A percentile compares a stretch with the other conserved stretches of the same genome.
Conservation (phyloP, 2,113 vertebrate species). For the Asarcornis scutulata region DNA sequence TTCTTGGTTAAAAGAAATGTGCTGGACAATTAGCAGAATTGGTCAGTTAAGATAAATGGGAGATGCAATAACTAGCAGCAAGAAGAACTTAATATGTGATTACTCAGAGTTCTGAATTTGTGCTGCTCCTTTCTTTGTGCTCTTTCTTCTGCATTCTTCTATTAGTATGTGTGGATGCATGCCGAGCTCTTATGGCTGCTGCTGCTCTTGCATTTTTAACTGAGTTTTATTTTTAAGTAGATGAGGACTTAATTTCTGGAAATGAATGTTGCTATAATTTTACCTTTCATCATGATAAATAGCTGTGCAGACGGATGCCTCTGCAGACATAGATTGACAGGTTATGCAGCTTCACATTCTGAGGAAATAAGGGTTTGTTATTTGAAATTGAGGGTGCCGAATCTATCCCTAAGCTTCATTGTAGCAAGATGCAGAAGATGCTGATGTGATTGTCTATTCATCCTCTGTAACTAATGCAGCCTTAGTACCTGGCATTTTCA, state of each 20-base stretch:
- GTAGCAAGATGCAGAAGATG: neutral
- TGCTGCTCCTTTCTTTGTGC: neutral
- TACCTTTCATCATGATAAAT: constrained; percentile 35
- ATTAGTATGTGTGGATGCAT: neutral
- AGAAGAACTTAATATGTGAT: neutral
- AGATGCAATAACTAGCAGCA: neutral
- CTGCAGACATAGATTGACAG: constrained; percentile 9
- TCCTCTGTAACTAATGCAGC: constrained; percentile 14
- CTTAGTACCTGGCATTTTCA: constrained; percentile 30
- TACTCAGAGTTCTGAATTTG: neutral
- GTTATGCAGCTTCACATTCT: neutral
- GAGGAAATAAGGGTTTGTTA: constrained; percentile 22
- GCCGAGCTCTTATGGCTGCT: neutral
- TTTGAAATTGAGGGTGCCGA: constrained; percentile 1
- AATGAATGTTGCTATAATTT: constrained; percentile 36
- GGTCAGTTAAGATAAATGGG: neutral
- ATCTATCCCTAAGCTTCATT: neutral
- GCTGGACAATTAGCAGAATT: neutral
- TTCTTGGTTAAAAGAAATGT: neutral
- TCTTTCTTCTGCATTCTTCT: neutral
- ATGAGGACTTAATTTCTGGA: constrained; percentile 27
- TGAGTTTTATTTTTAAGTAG: constrained; percentile 41
- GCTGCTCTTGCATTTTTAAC: neutral
- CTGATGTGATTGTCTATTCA: neutral
- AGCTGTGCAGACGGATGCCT: constrained; percentile 25